These are phyloP conservation scores for Girardinichthys multiradiatus DNA, from an alignment of 2,113 vertebrate genomes.

Conservation along the genomic window DNA sequence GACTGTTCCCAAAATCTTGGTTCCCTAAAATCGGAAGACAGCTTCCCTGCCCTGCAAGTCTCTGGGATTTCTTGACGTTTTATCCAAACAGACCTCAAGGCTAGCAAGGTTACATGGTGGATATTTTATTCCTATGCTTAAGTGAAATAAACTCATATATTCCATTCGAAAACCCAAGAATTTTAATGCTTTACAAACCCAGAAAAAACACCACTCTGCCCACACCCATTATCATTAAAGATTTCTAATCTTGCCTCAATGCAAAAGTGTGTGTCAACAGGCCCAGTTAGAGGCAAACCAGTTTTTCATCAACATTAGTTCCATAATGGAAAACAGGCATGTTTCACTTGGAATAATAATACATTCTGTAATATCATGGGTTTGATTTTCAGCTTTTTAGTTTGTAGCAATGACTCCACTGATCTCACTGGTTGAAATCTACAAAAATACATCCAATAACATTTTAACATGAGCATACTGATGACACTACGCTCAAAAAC, in stretches of 20 bases:
- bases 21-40: conserved; percentile 19
- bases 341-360: background rate
- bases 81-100: background rate
- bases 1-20: conserved; percentile 32
- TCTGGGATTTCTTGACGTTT: conserved; percentile 12
- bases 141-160: conserved; percentile 24
- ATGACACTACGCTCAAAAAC: background rate
- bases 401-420: background rate
- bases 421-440: background rate
- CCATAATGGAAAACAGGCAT: too few relatives aligned
- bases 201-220: conserved; percentile 2
- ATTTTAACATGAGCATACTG: background rate
- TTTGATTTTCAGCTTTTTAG: background rate
- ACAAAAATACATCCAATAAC: background rate
- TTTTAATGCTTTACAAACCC: conserved; percentile 6
- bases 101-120: background rate
- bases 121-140: conserved; percentile 24
- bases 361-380: background rate
- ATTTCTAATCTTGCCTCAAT: background rate
- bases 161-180: conserved; percentile 23
- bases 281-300: too few relatives aligned
- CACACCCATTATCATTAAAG: conserved; percentile 15
- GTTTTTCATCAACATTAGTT: too few relatives aligned
- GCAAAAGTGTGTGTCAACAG: too few relatives aligned
- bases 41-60: background rate